Percentiles rank a stretch among this genome's conserved stretches.
Evolutionary conservation across 2,888 invertebrate genomes (phyloP).

Genomic region (Chymomyza caudatula): DNA sequence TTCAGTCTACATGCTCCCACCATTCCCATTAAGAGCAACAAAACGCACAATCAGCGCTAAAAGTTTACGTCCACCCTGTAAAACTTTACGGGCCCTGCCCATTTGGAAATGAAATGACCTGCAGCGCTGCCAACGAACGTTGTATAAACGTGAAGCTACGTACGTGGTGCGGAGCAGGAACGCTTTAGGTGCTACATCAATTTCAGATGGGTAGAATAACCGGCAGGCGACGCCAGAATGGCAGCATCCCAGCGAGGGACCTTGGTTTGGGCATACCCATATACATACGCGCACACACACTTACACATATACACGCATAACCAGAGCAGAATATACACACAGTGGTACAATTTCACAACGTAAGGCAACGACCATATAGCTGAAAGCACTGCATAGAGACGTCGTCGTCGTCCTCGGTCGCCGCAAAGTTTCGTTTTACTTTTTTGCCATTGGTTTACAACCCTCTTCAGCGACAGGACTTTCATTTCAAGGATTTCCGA

Average conservation of each 20-base stretch:
- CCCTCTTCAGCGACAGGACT: constrained; percentile 52
- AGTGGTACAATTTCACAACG: constrained; percentile 53
- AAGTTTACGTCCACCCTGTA: constrained; percentile 63
- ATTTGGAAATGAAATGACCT: constrained; percentile 45
- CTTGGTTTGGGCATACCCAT: constrained; percentile 24
- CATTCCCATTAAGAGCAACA: background rate
- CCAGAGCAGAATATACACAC: constrained; percentile 1
- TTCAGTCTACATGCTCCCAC: constrained; percentile 13
- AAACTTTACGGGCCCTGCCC: constrained; percentile 56
- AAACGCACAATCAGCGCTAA: constrained; percentile 54
- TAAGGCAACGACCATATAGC: constrained; percentile 37
- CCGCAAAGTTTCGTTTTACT: constrained; percentile 58
- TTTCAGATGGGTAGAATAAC: constrained; percentile 56
- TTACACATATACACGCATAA: constrained; percentile 13
- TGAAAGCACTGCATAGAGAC: constrained; percentile 47
- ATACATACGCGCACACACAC: constrained; percentile 13
- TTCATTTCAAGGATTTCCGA: constrained; percentile 71
- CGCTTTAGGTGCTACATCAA: constrained; percentile 68
- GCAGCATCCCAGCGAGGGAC: constrained; percentile 48
- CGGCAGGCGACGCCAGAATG: constrained; percentile 26
- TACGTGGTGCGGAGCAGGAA: constrained; percentile 24
- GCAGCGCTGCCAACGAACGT: constrained; percentile 34
- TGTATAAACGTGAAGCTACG: constrained; percentile 48
- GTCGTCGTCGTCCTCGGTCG: constrained; percentile 45
- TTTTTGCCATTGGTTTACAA: constrained; percentile 35